Base-by-base conservation (phyloP, 2,888 invertebrate species). In the Palloptera scutellata region DNA sequence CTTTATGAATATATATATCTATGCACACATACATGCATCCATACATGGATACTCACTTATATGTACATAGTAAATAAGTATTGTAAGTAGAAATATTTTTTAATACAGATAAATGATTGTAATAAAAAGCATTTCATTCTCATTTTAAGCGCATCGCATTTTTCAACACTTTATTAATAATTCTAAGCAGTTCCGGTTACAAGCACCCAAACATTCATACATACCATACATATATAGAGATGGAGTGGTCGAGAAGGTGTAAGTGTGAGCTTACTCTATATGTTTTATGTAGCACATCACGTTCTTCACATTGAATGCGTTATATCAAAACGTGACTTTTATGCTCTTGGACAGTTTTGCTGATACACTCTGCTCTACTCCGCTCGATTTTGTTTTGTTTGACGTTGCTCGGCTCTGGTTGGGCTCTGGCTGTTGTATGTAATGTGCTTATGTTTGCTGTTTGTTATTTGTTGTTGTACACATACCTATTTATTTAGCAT, bases 281-380 rank as follows among this genome's bases (percentile, higher is more conserved):
- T 20, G 41, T 20, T 57, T 70, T 68, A 45, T 60, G 41, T 60
- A 61, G 64, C 65, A 68, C 66, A 73, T 74, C 76, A 76, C 76
- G 76, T 76, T 74, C 70, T 69, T 66, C 60, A 71, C 74, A 74
- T 76, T 75, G 72, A 74, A 76, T 75, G 74, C 76, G 70, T 75
- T 74, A 73, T 70, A 70, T 73, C 67, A 68, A 73, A 73, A 75
- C 76, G 76, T 76, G 76, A 76, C 76, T 74, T 71, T 69, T 73
- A 68, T 66, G 43, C 66, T 48, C 41, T 48, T 64, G 69, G 69
- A 64, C 69, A 69, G 61, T 65, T 68, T 30, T 30, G 30, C 2
- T 30, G 30, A 30, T 30, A 30, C 30, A 30, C 30, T 30, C 30
- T 4, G 30, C 30, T 30, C 30, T 2, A 30, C 30, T 30, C 30